Evolutionary conservation across 2,797 vertebrate species (phyloP).

Genomic region (Trachops cirrhosus): DNA sequence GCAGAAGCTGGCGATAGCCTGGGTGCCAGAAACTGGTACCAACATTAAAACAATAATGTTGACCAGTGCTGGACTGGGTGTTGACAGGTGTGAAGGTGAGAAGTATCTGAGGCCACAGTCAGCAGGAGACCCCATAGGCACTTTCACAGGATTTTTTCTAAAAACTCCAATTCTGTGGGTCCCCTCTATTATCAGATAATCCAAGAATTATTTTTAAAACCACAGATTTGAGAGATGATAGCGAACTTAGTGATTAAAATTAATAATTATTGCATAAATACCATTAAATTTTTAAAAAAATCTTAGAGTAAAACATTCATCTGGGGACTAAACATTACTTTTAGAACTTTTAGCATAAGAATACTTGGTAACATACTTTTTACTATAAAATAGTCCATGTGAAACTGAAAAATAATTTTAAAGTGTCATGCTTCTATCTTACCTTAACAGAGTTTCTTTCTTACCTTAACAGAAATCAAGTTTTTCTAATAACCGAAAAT

Average conservation of each 20-base stretch:
- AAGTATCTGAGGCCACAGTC: background rate
- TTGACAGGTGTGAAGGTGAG: background rate
- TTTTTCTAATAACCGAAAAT: background rate
- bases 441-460: background rate
- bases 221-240: constrained; percentile 91
- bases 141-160: background rate
- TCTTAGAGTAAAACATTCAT: background rate
- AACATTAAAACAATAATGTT: background rate
- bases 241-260: constrained; percentile 91
- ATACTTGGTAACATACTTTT: background rate
- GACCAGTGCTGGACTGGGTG: background rate
- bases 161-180: constrained; percentile 71
- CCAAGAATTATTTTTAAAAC: constrained; percentile 80
- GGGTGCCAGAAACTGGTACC: background rate
- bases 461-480: background rate
- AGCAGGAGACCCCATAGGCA: background rate
- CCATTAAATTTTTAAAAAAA: constrained; percentile 65
- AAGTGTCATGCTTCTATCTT: background rate
- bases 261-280: constrained; percentile 68
- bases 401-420: background rate
- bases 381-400: background rate
- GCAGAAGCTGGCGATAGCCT: background rate
- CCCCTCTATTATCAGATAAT: constrained; percentile 86
- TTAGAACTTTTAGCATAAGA: constrained; percentile 20
- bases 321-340: constrained; percentile 1